Evolutionary conservation across 2,797 vertebrate species (phyloP).

Genomic region (Hipposideros larvatus): DNA sequence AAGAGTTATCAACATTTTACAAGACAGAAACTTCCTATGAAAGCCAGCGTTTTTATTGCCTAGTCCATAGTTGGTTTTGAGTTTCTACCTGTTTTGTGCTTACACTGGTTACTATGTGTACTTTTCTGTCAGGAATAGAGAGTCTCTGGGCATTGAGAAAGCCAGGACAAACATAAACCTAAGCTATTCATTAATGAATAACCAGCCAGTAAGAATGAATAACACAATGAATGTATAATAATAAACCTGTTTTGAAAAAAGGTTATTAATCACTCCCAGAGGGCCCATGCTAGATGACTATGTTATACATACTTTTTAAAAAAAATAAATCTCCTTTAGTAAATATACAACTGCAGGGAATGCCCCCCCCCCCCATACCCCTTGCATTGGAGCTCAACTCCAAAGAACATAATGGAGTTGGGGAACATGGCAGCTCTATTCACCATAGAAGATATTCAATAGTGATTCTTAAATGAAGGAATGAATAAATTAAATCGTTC

Average conservation of each 20-base stretch:
- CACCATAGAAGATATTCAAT: neutral
- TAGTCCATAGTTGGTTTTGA: constrained; percentile 11
- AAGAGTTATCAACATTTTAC: constrained; percentile 59
- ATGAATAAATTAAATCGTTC: neutral
- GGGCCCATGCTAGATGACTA: neutral
- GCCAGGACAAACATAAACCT: constrained; percentile 14
- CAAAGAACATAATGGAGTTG: neutral
- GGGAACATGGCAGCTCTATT: neutral
- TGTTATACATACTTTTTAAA: neutral
- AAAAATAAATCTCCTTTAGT: neutral
- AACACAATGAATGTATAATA: neutral
- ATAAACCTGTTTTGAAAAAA: constrained; percentile 33
- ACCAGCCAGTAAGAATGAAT: neutral
- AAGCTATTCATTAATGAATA: constrained; percentile 42
- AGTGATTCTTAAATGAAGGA: neutral
- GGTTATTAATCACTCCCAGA: neutral
- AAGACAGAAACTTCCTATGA: constrained; percentile 53
- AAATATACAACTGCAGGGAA: neutral
- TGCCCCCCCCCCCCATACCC: no score
- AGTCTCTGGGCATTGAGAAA: neutral
- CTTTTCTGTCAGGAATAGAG: neutral
- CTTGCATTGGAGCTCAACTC: neutral
- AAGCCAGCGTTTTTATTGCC: constrained; percentile 53
- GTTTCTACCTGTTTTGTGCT: neutral
- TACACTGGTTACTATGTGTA: neutral